Evolutionary conservation across 2,888 invertebrate species (phyloP).

Genomic region (Fragum fragum): DNA sequence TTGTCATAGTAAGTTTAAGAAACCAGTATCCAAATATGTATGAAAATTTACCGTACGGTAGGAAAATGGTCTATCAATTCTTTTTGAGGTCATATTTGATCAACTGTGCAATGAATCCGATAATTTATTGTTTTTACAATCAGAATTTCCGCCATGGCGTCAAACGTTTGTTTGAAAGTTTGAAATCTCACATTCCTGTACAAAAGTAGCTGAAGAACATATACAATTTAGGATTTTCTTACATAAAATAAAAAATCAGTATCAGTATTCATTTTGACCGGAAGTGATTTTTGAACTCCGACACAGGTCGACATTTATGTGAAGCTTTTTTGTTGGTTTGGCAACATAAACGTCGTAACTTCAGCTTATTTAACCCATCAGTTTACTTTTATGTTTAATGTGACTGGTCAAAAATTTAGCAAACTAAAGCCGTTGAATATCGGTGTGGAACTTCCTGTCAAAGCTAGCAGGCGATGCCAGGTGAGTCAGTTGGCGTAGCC

Average conservation of each 20-base stretch:
- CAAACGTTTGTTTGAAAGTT: constrained; percentile 48
- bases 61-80: constrained; percentile 62
- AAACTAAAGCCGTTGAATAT: no score
- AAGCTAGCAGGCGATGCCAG: no score
- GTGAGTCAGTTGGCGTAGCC: no score
- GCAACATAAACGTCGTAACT: no score
- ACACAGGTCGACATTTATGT: not conserved
- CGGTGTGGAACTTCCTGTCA: no score
- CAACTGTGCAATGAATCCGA: constrained; percentile 65
- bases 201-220: not conserved
- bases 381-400: no score
- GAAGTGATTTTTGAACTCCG: not conserved
- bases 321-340: no score
- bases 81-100: constrained; percentile 60
- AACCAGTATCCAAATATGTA: constrained; percentile 50
- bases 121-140: constrained; percentile 65
- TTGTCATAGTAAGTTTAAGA: constrained; percentile 52
- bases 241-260: not conserved
- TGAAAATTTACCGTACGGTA: constrained; percentile 24
- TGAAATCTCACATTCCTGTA: constrained; percentile 31
- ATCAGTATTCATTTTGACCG: no score
- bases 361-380: no score
- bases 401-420: no score
- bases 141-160: constrained; percentile 65
- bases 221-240: not conserved